phyloP scores from a whole-genome alignment of 2,113 vertebrate species.

The Picathartes gymnocephalus region DNA sequence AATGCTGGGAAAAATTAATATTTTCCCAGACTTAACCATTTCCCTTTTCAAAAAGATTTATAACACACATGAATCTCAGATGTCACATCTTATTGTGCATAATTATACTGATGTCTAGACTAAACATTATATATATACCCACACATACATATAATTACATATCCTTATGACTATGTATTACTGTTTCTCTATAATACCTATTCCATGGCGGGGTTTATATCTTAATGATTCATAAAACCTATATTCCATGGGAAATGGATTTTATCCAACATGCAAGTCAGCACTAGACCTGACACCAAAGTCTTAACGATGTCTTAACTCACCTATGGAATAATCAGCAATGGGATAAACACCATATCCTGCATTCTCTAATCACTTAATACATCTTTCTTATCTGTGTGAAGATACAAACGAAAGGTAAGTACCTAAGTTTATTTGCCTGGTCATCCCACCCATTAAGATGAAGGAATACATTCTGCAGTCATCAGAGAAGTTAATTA shows the following conservation, averaged over 20 bases:
- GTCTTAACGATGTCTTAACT: slow-evolving; percentile 60
- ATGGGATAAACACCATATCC: slow-evolving; percentile 52
- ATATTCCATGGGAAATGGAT: slow-evolving; percentile 57
- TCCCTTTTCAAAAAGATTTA: slow-evolving; percentile 57
- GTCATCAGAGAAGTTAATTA: slow-evolving; percentile 49
- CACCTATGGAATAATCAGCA: slow-evolving; percentile 49
- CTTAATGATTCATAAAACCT: slow-evolving; percentile 62
- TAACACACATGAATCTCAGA: slow-evolving; percentile 57
- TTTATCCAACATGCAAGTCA: slow-evolving; percentile 63
- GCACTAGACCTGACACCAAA: slow-evolving; percentile 55
- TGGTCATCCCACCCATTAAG: slow-evolving; percentile 63
- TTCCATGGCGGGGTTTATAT: slow-evolving; percentile 27
- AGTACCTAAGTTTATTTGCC: background rate
- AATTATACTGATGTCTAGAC: slow-evolving; percentile 66
- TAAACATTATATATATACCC: slow-evolving; percentile 65
- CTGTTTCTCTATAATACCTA: slow-evolving; percentile 49
- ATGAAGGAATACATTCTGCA: slow-evolving; percentile 40
- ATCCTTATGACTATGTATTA: slow-evolving; percentile 64
- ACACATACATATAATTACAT: slow-evolving; percentile 58
- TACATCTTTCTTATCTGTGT: slow-evolving; percentile 50
- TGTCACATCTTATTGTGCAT: slow-evolving; percentile 66
- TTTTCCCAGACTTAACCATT: slow-evolving; percentile 58
- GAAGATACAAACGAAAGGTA: slow-evolving; percentile 42
- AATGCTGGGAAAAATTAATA: slow-evolving; percentile 34
- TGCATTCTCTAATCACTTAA: slow-evolving; percentile 22